Base-by-base conservation (phyloP, 64 coral and sea anemone genomes). In the Montipora efflorescens region DNA sequence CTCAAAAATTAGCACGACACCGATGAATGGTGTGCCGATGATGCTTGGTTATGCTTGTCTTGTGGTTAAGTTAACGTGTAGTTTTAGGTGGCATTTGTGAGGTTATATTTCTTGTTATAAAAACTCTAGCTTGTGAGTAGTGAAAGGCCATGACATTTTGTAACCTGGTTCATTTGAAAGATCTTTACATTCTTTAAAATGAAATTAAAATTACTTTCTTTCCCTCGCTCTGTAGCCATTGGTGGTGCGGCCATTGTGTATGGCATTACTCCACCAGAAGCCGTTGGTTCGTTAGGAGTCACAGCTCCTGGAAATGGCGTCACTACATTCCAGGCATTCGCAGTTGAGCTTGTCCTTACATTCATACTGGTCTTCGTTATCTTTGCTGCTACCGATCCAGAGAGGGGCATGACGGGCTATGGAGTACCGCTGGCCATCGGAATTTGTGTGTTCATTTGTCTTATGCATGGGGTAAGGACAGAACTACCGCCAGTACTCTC, bases 351-450 rank as follows among this genome's bases (percentile, higher is more conserved):
- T 5, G 50, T 90, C 14, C 23, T 92, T 11, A 92, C 94, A 36
- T 95, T 91, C 78, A 20, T 95, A n/a, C 82, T 95, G 83, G 89
- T 95, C 62, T 91, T 95, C 67, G 82, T 87, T 48, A 81, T 95
- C 45, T 91, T 91, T 22, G 89, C 94, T 15, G 89, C 72, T 4
- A 95, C 81, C 0, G 94, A 95, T 80, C 46, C 94, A 4, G 36
- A 16, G n/a, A 89, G 94, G 21, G 76, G 52, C 7, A 82, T 91
- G 71, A 87, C 57, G 21, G 94, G 94, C 0, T 95, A 95, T 53
- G 94, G 90, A 75, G 81, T 91, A 91, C 94, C 94, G 75, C 89
- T 95, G 81, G 75, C 89, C 64, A 95, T 87, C 18, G 94, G 94
- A 71, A 83, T 87, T 91, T 91, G 89, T 82, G 89, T 95, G 58